Evolutionary conservation across 2,113 vertebrate species (phyloP).

Genomic region (Brevimyrus niger): DNA sequence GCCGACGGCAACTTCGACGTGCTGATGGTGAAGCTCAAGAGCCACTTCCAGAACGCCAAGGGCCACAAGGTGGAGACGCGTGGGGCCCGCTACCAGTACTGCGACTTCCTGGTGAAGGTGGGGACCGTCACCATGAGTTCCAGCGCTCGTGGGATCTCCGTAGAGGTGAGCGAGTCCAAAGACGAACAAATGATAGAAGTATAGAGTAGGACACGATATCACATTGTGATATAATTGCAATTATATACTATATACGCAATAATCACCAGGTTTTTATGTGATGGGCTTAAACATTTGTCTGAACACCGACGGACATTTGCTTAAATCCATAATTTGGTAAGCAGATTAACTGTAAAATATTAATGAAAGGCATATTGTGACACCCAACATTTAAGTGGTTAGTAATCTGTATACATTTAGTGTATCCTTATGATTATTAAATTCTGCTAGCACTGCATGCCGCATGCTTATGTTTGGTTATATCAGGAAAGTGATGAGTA

Average conservation of each 20-base stretch:
- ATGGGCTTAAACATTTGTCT: not conserved
- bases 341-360: not conserved
- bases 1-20: constrained; percentile 90
- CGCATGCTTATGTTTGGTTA: not conserved
- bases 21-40: constrained; percentile 95
- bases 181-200: not conserved
- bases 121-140: constrained; percentile 91
- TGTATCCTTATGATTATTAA: not conserved
- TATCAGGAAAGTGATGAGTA: not conserved
- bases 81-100: constrained; percentile 86
- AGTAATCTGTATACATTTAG: not conserved
- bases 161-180: constrained; percentile 67
- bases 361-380: not conserved
- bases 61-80: constrained; percentile 95
- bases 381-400: not conserved
- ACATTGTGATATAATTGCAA: not conserved
- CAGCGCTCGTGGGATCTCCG: constrained; percentile 86
- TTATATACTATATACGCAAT: not conserved
- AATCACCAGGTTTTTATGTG: not conserved
- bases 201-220: not conserved
- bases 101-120: constrained; percentile 91
- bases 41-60: constrained; percentile 96
- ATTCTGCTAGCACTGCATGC: not conserved
- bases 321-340: not conserved
- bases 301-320: not conserved